These are phyloP conservation scores for Campylomormyrus tamandua DNA, from an alignment of 2,113 vertebrate genomes.

Conservation along the genomic window DNA sequence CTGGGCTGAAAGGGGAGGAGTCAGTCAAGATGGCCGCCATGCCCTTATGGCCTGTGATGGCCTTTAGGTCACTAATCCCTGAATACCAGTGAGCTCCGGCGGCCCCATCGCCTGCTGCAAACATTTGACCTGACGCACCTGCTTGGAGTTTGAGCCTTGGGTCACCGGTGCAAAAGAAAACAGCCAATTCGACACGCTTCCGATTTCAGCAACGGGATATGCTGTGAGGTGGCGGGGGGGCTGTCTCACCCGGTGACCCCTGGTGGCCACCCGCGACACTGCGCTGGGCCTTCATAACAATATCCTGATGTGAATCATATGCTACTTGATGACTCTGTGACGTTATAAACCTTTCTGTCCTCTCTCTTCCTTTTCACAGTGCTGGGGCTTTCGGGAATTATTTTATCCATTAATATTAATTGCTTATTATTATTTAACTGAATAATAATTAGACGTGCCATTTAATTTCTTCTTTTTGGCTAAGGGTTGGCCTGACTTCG, in stretches of 20 bases:
- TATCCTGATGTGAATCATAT: background rate
- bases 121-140: background rate
- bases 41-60: background rate
- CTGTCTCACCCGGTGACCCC: background rate
- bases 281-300: background rate
- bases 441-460: background rate
- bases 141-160: background rate
- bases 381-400: background rate
- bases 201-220: constrained; percentile 7
- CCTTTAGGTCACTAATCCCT: background rate
- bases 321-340: background rate
- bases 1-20: background rate
- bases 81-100: background rate
- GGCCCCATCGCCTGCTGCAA: background rate
- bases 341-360: background rate
- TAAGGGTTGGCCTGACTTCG: background rate
- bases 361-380: background rate
- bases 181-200: background rate
- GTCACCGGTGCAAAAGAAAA: background rate
- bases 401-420: background rate
- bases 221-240: background rate
- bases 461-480: background rate
- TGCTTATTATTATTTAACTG: background rate
- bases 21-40: background rate
- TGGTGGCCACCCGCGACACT: background rate